phyloP scores from a whole-genome alignment of 2,797 vertebrate genomes.

The Sciurus vulgaris region DNA sequence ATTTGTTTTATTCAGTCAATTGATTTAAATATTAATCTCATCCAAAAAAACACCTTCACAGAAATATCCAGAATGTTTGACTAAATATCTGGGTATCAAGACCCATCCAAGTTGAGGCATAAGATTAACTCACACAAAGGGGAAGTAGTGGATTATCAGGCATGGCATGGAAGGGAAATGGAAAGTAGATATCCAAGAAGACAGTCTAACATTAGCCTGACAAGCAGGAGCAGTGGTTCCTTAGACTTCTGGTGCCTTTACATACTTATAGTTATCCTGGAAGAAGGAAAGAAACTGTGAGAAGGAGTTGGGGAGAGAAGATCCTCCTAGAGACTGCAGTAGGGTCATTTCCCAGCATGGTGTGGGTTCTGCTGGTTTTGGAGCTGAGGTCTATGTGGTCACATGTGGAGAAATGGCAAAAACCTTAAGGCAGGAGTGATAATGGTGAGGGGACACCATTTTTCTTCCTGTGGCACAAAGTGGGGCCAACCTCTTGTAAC shows the following conservation, averaged over 20 bases:
- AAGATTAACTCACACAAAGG: not conserved
- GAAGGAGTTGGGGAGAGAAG: not conserved
- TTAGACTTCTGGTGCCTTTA: not conserved
- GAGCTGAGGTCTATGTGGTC: not conserved
- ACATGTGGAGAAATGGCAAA: not conserved
- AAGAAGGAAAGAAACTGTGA: not conserved
- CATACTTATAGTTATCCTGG: not conserved
- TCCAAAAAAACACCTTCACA: not conserved
- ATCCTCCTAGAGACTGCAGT: not conserved
- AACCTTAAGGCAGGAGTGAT: not conserved
- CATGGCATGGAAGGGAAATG: not conserved
- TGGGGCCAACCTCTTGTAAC: not conserved
- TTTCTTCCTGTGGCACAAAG: not conserved
- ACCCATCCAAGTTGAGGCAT: not conserved
- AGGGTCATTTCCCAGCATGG: not conserved
- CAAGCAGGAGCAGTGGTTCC: not conserved
- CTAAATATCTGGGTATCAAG: not conserved
- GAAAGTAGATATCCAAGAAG: not conserved
- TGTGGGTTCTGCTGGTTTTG: not conserved
- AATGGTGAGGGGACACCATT: not conserved
- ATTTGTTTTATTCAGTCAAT: not conserved
- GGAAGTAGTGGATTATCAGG: not conserved
- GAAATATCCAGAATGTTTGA: not conserved
- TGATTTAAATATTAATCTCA: conserved; percentile 27
- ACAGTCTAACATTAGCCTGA: not conserved